Evolutionary conservation across 1,140 invertebrate genomes (phyloP).

Genomic region (Trissolcus basalis): DNA sequence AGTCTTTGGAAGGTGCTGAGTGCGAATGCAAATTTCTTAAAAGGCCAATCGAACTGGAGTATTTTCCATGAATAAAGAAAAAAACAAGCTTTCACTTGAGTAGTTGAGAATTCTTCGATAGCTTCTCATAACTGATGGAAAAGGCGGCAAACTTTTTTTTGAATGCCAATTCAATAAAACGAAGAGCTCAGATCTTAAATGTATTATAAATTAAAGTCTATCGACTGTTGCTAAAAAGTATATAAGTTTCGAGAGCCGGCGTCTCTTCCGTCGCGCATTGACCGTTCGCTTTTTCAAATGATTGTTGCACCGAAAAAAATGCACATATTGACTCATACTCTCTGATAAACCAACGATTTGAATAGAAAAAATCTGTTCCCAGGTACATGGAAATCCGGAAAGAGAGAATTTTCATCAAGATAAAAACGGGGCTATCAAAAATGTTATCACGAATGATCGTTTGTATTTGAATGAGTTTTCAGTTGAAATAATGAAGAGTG

Average conservation of each 20-base stretch:
- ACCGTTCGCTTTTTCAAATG: too few species aligned
- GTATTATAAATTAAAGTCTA: slow-evolving; percentile 44
- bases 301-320: too few species aligned
- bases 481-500: too few species aligned
- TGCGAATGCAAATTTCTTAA: slow-evolving; percentile 60
- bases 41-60: slow-evolving; percentile 54
- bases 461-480: not conserved
- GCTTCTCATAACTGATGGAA: slow-evolving; percentile 39
- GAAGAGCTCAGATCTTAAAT: slow-evolving; percentile 26
- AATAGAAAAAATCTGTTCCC: too few species aligned
- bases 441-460: not conserved
- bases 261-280: too few species aligned
- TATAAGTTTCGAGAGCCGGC: slow-evolving; percentile 17
- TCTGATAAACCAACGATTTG: too few species aligned
- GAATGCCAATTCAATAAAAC: slow-evolving; percentile 50
- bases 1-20: slow-evolving; percentile 48
- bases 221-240: slow-evolving; percentile 23
- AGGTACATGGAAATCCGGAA: too few species aligned
- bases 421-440: not conserved
- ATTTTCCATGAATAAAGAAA: slow-evolving; percentile 61
- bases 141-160: slow-evolving; percentile 43
- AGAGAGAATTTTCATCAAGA: too few species aligned
- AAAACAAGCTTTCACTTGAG: slow-evolving; percentile 46
- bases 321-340: too few species aligned
- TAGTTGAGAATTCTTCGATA: slow-evolving; percentile 42